phyloP scores from a whole-genome alignment of 2,888 invertebrate species.

The Apodemia duryi region DNA sequence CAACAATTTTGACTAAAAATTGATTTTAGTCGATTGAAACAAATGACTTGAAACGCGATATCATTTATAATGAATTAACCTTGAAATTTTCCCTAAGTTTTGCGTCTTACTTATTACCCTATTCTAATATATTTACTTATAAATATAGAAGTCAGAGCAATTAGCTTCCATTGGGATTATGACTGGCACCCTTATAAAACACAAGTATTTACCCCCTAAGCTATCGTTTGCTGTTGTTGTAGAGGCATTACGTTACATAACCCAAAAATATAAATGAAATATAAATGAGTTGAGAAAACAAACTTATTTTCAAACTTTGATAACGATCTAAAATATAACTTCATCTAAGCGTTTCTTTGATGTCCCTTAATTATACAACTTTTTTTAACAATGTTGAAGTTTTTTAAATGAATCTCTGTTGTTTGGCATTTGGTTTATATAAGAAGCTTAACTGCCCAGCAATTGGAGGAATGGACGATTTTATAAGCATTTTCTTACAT shows the following conservation, averaged over 20 bases:
- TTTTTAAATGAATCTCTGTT: slow-evolving; percentile 32
- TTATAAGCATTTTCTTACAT: neutral
- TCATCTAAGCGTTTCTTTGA: slow-evolving; percentile 71
- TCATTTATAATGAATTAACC: too few species aligned
- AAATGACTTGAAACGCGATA: too few species aligned
- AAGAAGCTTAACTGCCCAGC: slow-evolving; percentile 12
- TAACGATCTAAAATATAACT: slow-evolving; percentile 74
- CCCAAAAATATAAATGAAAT: slow-evolving; percentile 9
- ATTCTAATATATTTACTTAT: neutral
- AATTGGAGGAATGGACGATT: slow-evolving; percentile 4
- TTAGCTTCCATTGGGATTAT: neutral
- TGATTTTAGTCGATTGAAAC: too few species aligned
- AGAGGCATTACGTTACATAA: neutral
- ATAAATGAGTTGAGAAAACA: slow-evolving; percentile 9
- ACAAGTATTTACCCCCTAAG: neutral
- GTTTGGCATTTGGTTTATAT: slow-evolving; percentile 11
- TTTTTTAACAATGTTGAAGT: slow-evolving; percentile 64
- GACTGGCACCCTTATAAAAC: neutral
- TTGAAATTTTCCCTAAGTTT: too few species aligned
- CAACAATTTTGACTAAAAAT: too few species aligned
- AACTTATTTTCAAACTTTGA: slow-evolving; percentile 44
- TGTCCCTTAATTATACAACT: slow-evolving; percentile 77
- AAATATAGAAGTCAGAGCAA: too few species aligned
- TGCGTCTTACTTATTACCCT: too few species aligned
- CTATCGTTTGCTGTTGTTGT: neutral